A percentile compares a stretch with the other conserved stretches of the same genome.
Evolutionary conservation across 2,888 invertebrate species (phyloP).

Genomic region (Polyommatus icarus): DNA sequence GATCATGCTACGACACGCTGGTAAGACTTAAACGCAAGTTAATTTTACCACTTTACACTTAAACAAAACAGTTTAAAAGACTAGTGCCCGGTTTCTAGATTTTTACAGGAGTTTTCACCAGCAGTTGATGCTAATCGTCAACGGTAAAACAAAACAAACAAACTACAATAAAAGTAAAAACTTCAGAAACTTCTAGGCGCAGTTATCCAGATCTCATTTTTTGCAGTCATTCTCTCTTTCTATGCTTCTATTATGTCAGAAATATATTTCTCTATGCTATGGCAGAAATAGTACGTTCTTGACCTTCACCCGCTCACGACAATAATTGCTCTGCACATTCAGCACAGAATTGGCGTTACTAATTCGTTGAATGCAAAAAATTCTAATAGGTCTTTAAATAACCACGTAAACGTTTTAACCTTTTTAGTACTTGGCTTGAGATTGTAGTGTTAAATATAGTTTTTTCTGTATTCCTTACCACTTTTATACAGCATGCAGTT

Average conservation of each 20-base stretch:
- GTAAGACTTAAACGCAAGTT: too few species aligned
- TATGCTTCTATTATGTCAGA: not conserved
- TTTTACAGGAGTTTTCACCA: too few species aligned
- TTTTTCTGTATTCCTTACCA: not conserved
- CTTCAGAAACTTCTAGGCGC: too few species aligned
- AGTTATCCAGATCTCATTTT: too few species aligned
- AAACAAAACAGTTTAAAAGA: too few species aligned
- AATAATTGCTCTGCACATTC: constrained; percentile 54
- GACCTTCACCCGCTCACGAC: constrained; percentile 58
- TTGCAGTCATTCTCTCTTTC: too few species aligned
- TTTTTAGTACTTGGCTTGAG: constrained; percentile 3
- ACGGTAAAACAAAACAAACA: too few species aligned
- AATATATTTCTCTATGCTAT: not conserved
- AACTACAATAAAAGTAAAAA: too few species aligned
- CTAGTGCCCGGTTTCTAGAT: too few species aligned
- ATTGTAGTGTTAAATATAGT: not conserved
- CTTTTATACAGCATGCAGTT: not conserved
- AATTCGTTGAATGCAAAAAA: constrained; percentile 38
- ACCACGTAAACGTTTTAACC: not conserved
- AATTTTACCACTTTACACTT: too few species aligned
- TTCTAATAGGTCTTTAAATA: constrained; percentile 11
- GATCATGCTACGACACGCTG: too few species aligned
- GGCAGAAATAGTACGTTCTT: constrained; percentile 21
- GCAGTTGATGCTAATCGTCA: too few species aligned
- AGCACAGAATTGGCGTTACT: constrained; percentile 43